phyloP scores from a whole-genome alignment of 2,888 invertebrate genomes.

The Seira ritae region DNA sequence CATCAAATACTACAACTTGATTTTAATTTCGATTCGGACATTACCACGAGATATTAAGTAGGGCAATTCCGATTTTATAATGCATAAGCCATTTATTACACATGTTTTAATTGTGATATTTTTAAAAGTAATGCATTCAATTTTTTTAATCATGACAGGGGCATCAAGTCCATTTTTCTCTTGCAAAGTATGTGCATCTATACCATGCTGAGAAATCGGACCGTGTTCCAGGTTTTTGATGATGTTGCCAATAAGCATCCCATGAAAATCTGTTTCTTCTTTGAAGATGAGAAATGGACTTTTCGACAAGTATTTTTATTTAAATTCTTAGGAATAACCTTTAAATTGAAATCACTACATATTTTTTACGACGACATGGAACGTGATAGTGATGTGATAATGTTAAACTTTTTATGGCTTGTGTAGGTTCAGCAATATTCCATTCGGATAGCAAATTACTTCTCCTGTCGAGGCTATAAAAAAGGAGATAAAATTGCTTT shows the following conservation, averaged over 20 bases:
- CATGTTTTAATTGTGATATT: background rate
- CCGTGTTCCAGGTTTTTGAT: constrained; percentile 88
- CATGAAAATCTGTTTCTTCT: constrained; percentile 88
- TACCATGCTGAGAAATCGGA: constrained; percentile 75
- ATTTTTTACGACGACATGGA: no score
- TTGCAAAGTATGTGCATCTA: constrained; percentile 14
- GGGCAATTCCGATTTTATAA: no score
- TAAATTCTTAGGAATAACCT: constrained; percentile 3
- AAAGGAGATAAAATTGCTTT: constrained; percentile 93
- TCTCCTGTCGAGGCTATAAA: constrained; percentile 86
- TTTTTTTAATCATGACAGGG: constrained; percentile 20
- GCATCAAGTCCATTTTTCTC: background rate
- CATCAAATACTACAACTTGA: background rate
- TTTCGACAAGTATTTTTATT: constrained; percentile 83
- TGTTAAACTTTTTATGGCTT: no score
- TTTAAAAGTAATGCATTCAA: background rate
- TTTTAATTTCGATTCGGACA: constrained; percentile 11
- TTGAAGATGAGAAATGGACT: constrained; percentile 89
- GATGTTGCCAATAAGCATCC: constrained; percentile 85
- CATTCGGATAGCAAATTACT: constrained; percentile 87
- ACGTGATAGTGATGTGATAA: no score
- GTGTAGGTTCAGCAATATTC: constrained; percentile 91
- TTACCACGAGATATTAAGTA: constrained; percentile 19
- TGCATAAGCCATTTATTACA: background rate
- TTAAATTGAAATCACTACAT: background rate